Base-by-base conservation (phyloP, 2,113 vertebrate species). In the Lepisosteus oculatus region DNA sequence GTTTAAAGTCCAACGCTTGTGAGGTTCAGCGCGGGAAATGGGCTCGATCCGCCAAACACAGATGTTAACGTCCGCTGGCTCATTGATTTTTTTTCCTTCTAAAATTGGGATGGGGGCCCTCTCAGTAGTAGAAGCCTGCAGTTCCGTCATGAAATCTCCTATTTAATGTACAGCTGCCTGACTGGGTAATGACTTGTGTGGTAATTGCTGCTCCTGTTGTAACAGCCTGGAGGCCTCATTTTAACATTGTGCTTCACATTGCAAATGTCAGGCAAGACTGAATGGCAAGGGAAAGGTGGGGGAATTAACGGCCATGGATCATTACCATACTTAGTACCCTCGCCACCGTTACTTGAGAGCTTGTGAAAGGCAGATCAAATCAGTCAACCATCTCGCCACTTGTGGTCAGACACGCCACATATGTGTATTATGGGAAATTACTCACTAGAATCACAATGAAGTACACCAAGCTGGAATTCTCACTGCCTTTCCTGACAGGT, bases 51-150 rank as follows among this genome's bases (percentile, higher is more conserved):
- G n/a, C n/a, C 42, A 3, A 65, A 65, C 62, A 65, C 62, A 65
- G 62, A 65, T 65, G 62, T 65, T 65, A 15, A 65, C n/a, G 62
- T 65, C 62, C 5, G 29, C 17, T 41, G 62, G 62, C 62, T 65
- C 62, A 65, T 65, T 65, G 4, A 65, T 65, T 65, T 51, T 51
- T 51, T 51, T 51, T 51, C 47, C 47, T 51, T 51, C 47, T 12
- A 43, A 29, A 11, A 41, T 43, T 65, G 17, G 17, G 8, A 43
- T 7, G 9, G 17, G 17, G 62, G 9, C 1, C 9, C 42, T 43
- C 62, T 65, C 62, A 3, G 17, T 65, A 8, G 62, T 11, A 9
- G 5, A 9, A 65, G 17, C 62, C 62, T 42, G 8, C 29, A 65
- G 17, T 65, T 43, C 9, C 12, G 5, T 51, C 47, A 51, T 51